Evolutionary conservation across 2,888 invertebrate genomes (phyloP), one percentile per base, ranked within the genome.

Genomic region (Caradrina kadenii): DNA sequence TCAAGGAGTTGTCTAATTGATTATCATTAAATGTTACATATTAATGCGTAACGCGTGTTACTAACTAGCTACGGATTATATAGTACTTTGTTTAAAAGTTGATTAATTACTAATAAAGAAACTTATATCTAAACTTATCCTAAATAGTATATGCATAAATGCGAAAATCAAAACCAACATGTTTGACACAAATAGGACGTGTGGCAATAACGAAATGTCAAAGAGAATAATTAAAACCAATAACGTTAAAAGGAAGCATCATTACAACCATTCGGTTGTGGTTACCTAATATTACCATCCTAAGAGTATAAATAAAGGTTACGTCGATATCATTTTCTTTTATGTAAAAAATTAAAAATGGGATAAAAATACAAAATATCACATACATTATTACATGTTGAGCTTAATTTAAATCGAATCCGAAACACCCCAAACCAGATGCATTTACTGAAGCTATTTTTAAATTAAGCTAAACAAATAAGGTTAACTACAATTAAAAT

Each of bases 301-400:
- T 91, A 91, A 84, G 83, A 88, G 87, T 92, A 92, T 89, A 91
- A 91, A 92, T 92, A 93, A 93, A 93, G 90, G 89, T 72, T 74
- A 73, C 72, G 89, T 91, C 89, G 90, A 89, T 90, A 88, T 89
- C 84, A 90, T 82, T 88, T 31, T 31, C 31, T 31, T 31, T 88
- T 87, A 89, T 88, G 87, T 90, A 89, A 92, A 93, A 90, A 90
- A 90, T 87, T 91, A 92, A 94, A 91, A 90, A 82, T 62, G 90
- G 93, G 92, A 89, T 92, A 93, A 93, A 92, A 93, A 93, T 92
- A 93, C 92, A 95, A 95, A 96, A 96, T 96, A 96, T 96, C 96
- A 96, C 96, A 96, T 94, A 96, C 96, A 95, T 94, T 93, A 93
- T 94, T 95, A 94, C 91, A 92, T 93, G 96, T 96, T 94, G 95